Conservation (phyloP, 2,797 vertebrate species). For the Gorsachius magnificus region DNA sequence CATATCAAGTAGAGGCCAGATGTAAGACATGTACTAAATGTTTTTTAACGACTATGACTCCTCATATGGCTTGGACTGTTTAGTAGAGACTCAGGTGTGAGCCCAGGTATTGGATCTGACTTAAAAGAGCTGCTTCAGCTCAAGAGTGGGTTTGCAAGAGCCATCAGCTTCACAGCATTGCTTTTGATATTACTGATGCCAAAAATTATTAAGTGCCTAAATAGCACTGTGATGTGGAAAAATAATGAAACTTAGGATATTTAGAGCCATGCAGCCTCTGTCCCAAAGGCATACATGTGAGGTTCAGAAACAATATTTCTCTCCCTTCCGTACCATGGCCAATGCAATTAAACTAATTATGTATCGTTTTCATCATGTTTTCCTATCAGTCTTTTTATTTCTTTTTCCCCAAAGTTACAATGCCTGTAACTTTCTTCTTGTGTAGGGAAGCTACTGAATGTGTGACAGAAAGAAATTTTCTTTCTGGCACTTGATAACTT, state of each 20-base stretch:
- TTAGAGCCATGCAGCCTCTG: neutral
- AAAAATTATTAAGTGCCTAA: neutral
- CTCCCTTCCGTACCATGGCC: fast-evolving
- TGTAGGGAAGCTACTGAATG: neutral
- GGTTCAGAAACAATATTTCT: neutral
- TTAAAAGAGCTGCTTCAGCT: neutral
- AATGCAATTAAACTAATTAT: neutral
- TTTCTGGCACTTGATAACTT: neutral
- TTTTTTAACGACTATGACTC: neutral
- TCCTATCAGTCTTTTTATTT: neutral
- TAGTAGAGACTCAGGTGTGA: neutral
- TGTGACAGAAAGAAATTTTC: neutral
- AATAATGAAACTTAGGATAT: neutral
- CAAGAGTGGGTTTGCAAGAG: fast-evolving
- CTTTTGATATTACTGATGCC: neutral
- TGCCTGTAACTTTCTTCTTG: neutral
- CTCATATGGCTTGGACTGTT: neutral
- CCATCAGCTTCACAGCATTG: neutral
- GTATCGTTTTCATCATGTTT: neutral
- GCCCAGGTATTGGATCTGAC: neutral
- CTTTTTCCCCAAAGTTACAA: neutral
- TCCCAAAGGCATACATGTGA: neutral
- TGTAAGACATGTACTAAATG: no score
- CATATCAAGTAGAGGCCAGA: neutral
- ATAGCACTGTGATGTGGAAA: neutral